Conservation (phyloP, 1,140 invertebrate genomes). For the Notospermus geniculatus region DNA sequence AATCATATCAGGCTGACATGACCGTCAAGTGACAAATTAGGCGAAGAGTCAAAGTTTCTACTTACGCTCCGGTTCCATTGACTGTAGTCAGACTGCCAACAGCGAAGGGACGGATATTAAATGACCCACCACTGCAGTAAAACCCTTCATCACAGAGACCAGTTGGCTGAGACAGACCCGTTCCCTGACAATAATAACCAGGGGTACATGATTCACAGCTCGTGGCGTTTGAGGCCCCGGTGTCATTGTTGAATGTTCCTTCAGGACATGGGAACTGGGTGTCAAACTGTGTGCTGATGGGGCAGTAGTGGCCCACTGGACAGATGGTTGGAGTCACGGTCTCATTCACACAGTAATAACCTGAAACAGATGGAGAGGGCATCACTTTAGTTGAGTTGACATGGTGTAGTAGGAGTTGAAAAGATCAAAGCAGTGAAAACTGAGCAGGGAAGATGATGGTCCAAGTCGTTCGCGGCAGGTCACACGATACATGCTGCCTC, state of each 20-base stretch:
- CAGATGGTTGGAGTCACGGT: slow-evolving; percentile 40
- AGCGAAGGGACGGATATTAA: slow-evolving; percentile 38
- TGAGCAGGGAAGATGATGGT: no score
- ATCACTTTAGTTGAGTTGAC: not conserved
- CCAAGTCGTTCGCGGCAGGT: no score
- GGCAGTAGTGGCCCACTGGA: slow-evolving; percentile 47
- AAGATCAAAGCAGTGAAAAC: no score
- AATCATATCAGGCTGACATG: not conserved
- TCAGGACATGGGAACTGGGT: slow-evolving; percentile 43
- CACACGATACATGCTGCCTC: no score
- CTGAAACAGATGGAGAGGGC: slow-evolving; percentile 23
- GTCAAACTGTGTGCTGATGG: slow-evolving; percentile 36
- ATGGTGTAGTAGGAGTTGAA: not conserved
- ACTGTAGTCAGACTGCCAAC: slow-evolving; percentile 32
- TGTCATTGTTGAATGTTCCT: slow-evolving; percentile 47
- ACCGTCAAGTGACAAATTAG: no score
- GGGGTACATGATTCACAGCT: slow-evolving; percentile 46
- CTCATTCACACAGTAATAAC: slow-evolving; percentile 46
- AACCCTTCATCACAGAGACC: slow-evolving; percentile 47
- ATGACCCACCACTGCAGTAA: slow-evolving; percentile 44
- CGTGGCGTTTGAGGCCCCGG: slow-evolving; percentile 34
- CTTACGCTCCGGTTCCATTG: slow-evolving; percentile 34
- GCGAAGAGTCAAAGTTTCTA: no score
- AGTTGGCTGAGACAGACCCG: slow-evolving; percentile 36
- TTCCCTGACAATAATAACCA: slow-evolving; percentile 46